Evolutionary conservation across 2,797 vertebrate species (phyloP).

Genomic region (Falco naumanni): DNA sequence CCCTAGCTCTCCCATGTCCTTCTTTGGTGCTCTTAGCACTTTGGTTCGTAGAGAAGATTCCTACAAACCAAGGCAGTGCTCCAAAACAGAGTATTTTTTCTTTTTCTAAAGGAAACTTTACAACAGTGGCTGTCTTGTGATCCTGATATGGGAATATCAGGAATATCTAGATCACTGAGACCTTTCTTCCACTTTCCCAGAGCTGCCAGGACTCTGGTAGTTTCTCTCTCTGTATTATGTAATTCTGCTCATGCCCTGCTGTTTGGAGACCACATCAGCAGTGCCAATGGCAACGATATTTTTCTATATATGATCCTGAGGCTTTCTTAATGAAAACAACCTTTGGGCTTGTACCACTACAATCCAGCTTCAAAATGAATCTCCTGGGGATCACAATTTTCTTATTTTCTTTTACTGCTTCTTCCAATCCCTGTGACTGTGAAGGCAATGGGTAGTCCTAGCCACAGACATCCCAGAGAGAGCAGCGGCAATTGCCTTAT

Average conservation of each 20-base stretch:
- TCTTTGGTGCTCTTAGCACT: background rate
- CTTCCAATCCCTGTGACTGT: background rate
- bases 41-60: background rate
- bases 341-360: background rate
- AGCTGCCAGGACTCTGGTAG: background rate
- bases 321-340: background rate
- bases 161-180: background rate
- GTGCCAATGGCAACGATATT: background rate
- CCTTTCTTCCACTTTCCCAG: background rate
- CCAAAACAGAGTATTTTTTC: background rate
- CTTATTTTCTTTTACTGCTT: background rate
- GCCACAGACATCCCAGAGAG: background rate
- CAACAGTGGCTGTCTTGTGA: background rate
- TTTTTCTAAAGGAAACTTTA: background rate
- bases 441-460: background rate
- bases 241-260: rapidly evolving
- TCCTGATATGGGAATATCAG: background rate
- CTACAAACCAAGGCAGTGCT: background rate
- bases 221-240: background rate
- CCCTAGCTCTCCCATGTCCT: background rate
- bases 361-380: background rate
- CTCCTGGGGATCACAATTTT: background rate
- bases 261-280: background rate
- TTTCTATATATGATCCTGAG: background rate
- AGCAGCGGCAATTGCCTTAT: background rate